These are phyloP conservation scores for Emesis castigata DNA, from an alignment of 2,888 invertebrate species.

Conservation along the genomic window DNA sequence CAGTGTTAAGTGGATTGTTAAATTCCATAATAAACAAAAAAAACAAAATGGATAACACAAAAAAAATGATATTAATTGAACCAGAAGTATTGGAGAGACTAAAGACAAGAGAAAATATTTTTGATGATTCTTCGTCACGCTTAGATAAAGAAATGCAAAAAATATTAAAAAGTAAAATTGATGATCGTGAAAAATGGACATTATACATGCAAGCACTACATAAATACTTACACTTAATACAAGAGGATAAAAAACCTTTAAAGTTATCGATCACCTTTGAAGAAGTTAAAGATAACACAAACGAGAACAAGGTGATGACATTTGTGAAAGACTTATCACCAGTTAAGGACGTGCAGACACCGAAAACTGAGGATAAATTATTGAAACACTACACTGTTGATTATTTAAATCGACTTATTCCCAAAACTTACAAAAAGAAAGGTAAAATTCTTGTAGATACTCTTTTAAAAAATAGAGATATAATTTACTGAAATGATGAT, in stretches of 20 bases:
- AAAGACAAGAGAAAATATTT: background rate
- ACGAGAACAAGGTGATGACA: conserved; percentile 10
- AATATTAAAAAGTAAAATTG: conserved; percentile 48
- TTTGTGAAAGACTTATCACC: conserved; percentile 2
- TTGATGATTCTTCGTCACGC: conserved; percentile 36
- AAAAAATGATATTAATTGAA: background rate
- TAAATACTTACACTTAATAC: conserved; percentile 62
- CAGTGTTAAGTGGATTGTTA: conserved; percentile 22
- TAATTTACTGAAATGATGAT: conserved; percentile 55
- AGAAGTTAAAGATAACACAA: background rate
- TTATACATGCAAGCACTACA: conserved; percentile 64
- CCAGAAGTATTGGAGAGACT: background rate
- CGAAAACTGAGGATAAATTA: background rate
- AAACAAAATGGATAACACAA: background rate
- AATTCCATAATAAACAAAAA: background rate
- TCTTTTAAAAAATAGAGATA: conserved; percentile 33
- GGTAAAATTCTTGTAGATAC: conserved; percentile 51
- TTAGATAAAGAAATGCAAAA: conserved; percentile 59
- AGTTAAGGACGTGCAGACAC: background rate
- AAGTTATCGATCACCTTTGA: conserved; percentile 33
- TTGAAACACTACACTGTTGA: conserved; percentile 14
- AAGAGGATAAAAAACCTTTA: conserved; percentile 47
- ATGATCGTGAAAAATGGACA: conserved; percentile 64
- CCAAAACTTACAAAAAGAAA: conserved; percentile 57
- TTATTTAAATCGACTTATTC: conserved; percentile 36